Percentiles rank a stretch among this genome's conserved stretches.
These are phyloP conservation scores for Tiliacea citrago DNA, from an alignment of 2,888 invertebrate genomes.

Conservation along the genomic window DNA sequence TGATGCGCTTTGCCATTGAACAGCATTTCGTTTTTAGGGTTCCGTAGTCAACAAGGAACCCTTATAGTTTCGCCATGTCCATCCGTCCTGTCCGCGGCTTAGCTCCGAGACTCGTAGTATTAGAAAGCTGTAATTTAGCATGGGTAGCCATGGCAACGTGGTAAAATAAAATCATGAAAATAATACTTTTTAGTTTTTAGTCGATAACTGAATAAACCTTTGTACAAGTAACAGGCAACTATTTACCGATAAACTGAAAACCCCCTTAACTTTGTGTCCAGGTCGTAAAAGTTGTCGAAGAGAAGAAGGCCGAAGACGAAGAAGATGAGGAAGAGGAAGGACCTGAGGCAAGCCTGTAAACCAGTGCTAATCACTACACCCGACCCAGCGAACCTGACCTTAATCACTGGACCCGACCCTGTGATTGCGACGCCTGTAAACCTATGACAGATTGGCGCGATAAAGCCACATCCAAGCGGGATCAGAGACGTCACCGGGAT, in stretches of 20 bases:
- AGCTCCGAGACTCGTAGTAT: no score
- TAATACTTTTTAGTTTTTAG: no score
- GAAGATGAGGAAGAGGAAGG: conserved; percentile 1
- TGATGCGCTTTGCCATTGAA: background rate
- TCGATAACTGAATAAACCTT: no score
- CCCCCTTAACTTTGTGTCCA: conserved; percentile 3
- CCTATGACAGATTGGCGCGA: background rate
- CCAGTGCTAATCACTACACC: background rate
- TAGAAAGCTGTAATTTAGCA: no score
- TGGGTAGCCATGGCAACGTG: no score
- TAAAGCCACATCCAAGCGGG: background rate
- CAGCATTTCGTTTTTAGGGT: no score
- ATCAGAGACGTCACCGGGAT: background rate
- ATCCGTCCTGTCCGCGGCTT: no score
- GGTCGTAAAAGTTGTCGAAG: conserved; percentile 33
- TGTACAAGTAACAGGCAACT: background rate
- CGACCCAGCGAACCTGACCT: no score
- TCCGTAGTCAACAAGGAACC: no score
- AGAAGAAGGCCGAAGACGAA: conserved; percentile 50
- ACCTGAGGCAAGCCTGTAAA: background rate
- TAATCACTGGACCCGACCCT: background rate
- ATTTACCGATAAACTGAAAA: background rate
- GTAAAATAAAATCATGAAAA: no score
- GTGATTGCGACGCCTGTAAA: background rate
- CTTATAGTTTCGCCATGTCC: no score